Percentiles rank a stretch among this genome's conserved stretches.
Evolutionary conservation across 2,113 vertebrate genomes (phyloP).

Genomic region (Myxocyprinus asiaticus): DNA sequence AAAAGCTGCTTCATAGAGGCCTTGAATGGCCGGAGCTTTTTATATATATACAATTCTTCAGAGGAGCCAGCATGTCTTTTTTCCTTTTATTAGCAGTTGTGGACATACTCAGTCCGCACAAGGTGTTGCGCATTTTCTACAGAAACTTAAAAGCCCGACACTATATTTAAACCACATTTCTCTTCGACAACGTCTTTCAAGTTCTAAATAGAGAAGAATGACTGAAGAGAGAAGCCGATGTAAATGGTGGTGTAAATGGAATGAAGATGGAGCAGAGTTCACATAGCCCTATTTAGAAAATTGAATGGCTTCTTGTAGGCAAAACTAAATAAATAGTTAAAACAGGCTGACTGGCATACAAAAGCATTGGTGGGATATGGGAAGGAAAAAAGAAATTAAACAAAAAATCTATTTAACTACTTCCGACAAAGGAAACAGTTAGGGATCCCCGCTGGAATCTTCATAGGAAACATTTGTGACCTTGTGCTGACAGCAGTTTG

Average conservation of each 20-base stretch:
- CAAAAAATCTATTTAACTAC: constrained; percentile 50
- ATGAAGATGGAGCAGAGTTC: constrained; percentile 31
- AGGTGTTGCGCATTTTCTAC: constrained; percentile 48
- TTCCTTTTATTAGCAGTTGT: constrained; percentile 59
- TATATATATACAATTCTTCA: constrained; percentile 55
- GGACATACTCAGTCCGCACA: constrained; percentile 46
- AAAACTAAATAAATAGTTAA: constrained; percentile 11
- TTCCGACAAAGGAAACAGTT: constrained; percentile 63
- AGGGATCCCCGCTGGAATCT: constrained; percentile 40
- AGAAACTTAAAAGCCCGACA: constrained; percentile 44
- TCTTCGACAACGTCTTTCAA: constrained; percentile 28
- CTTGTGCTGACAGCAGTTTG: constrained; percentile 52
- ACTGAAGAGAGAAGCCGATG: constrained; percentile 35
- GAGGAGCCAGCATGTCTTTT: constrained; percentile 56
- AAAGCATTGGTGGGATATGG: constrained; percentile 50
- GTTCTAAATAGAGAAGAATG: constrained; percentile 25
- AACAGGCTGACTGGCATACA: constrained; percentile 43
- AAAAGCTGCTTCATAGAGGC: constrained; percentile 65
- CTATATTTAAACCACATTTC: constrained; percentile 46
- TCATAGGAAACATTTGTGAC: constrained; percentile 60
- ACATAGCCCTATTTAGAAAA: constrained; percentile 40
- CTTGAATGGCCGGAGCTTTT: constrained; percentile 57
- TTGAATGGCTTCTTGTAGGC: constrained; percentile 52
- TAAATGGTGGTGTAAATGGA: constrained; percentile 29
- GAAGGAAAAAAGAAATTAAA: constrained; percentile 22